Percentiles rank a stretch among this genome's conserved stretches.
Evolutionary conservation across 2,113 vertebrate species (phyloP).

Genomic region (Pristiophorus japonicus): DNA sequence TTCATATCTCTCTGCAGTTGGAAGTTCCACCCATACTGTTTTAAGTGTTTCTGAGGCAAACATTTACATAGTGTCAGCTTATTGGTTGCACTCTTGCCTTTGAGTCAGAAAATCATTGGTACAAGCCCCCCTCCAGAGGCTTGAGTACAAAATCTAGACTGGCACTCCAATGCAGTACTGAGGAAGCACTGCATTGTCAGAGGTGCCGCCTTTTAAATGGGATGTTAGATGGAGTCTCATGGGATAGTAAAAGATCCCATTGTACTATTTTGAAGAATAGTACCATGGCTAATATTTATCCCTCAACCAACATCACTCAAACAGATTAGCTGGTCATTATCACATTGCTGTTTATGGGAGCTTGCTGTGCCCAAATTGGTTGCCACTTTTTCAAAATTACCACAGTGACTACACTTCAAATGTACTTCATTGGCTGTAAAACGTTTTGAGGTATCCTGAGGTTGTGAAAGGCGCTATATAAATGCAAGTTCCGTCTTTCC

Average conservation of each 20-base stretch:
- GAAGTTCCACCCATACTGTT: too few relatives aligned
- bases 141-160: not conserved
- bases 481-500: not conserved
- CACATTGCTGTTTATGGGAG: not conserved
- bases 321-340: not conserved
- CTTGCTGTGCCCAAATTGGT: not conserved
- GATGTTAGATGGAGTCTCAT: not conserved
- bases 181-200: not conserved
- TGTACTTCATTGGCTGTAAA: not conserved
- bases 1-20: too few relatives aligned
- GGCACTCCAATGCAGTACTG: not conserved
- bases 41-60: too few relatives aligned
- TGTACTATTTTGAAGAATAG: not conserved
- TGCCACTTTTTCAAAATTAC: not conserved
- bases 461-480: not conserved
- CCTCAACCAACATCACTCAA: not conserved
- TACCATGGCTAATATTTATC: not conserved
- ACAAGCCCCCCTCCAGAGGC: not conserved
- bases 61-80: too few relatives aligned
- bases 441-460: not conserved
- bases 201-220: not conserved
- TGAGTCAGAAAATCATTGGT: not conserved
- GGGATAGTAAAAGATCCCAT: not conserved
- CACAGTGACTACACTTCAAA: not conserved
- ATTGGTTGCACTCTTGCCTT: not conserved